Evolutionary conservation across 2,888 invertebrate genomes (phyloP), one percentile per base, ranked within the genome.

Genomic region (Zonitis immaculata): DNA sequence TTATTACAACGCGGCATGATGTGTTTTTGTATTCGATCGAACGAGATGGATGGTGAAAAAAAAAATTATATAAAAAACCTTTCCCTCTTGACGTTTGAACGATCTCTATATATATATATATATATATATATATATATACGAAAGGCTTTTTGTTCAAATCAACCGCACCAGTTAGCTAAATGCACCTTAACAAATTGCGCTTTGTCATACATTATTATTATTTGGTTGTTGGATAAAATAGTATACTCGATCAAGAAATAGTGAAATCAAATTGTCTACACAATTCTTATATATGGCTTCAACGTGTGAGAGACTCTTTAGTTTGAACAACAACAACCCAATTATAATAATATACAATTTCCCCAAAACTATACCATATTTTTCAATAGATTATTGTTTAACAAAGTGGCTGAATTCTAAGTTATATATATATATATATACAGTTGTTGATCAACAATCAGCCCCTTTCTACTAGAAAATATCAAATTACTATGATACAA

Each of bases 91-190:
- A 57, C 54, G 57, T 57, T 60, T 59, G 62, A 62, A 58, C 64
- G 51, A 54, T 49, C 49, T 59, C 54, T 58, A n/a, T n/a, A n/a
- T n/a, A n/a, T n/a, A n/a, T n/a, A n/a, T n/a, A n/a, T n/a, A n/a
- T n/a, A n/a, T n/a, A n/a, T n/a, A n/a, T n/a, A n/a, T n/a, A n/a
- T n/a, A n/a, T n/a, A n/a, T n/a, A n/a, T n/a, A 58, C 57, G 58
- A 65, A 64, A 65, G 64, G 52, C 56, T 61, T 59, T 63, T 62
- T 64, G 60, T 65, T 55, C 57, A 59, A 62, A 63, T 62, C 59
- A 61, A 58, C 47, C 61, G 63, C 63, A 62, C 61, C 63, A 61
- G 61, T 63, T 62, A 62, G 53, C 62, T 59, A 62, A 65, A 62
- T 63, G 62, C 58, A 51, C 54, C 51, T 56, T 60, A 60, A 62